Percentiles rank a stretch among this genome's conserved stretches.
These are phyloP conservation scores for Tenthredo distinguenda DNA, from an alignment of 2,888 invertebrate genomes.

Conservation along the genomic window DNA sequence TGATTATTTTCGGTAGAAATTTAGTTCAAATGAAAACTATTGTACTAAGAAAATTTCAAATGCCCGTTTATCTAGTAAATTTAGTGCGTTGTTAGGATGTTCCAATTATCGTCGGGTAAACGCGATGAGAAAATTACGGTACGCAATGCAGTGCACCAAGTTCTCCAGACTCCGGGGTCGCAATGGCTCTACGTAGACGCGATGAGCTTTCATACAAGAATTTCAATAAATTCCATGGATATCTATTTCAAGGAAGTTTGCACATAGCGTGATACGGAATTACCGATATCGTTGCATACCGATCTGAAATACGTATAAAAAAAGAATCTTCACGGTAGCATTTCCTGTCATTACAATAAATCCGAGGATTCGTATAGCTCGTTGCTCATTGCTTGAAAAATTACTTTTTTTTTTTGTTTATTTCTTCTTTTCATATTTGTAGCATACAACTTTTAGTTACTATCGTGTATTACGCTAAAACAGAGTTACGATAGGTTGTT, in stretches of 20 bases:
- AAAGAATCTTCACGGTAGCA: not conserved
- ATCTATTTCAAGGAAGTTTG: not conserved
- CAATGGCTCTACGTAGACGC: not conserved
- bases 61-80: not conserved
- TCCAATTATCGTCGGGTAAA: not conserved
- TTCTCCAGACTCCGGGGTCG: not conserved
- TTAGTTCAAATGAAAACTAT: not conserved
- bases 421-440: not conserved
- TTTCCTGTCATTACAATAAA: not conserved
- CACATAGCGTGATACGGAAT: not conserved
- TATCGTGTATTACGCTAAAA: not conserved
- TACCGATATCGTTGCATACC: not conserved
- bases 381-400: not conserved
- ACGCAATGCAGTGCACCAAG: not conserved
- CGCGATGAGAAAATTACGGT: not conserved
- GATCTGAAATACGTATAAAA: not conserved
- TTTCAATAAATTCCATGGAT: not conserved
- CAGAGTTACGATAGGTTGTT: conserved; percentile 14
- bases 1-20: not conserved
- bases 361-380: not conserved
- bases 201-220: not conserved
- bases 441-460: not conserved
- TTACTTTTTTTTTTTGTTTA: not conserved
- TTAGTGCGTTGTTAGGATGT: not conserved
- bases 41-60: not conserved